Conservation (phyloP, 1,140 invertebrate genomes). For the Drosophila saltans region DNA sequence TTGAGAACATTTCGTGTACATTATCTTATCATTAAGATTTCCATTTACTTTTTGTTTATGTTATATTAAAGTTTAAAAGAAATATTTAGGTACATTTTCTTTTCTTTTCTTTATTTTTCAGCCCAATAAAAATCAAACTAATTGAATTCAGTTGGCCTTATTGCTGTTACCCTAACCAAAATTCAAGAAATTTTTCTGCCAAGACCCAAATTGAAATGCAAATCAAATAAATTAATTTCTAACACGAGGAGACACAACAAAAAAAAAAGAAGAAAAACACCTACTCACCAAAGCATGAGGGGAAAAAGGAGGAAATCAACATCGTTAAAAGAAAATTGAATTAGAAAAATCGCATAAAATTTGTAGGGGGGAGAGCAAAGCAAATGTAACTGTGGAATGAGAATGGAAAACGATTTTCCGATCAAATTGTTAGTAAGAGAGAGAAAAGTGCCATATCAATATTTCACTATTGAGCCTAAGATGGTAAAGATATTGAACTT, state of each 20-base stretch:
- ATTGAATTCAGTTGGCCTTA: conserved; percentile 6
- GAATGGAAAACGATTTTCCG: conserved; percentile 2
- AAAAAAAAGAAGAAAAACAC: conserved; percentile 22
- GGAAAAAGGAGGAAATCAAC: conserved; percentile 30
- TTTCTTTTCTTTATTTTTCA: background rate
- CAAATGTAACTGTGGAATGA: background rate
- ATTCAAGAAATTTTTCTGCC: conserved; percentile 11
- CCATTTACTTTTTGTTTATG: background rate
- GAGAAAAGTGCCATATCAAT: conserved; percentile 5
- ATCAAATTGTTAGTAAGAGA: background rate
- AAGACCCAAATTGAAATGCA: conserved; percentile 46
- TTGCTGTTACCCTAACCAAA: background rate
- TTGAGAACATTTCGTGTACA: background rate
- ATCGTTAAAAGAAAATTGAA: conserved; percentile 70
- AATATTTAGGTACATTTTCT: no score
- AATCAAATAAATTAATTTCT: conserved; percentile 63
- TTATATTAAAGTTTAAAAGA: no score
- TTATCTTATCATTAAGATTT: conserved; percentile 6
- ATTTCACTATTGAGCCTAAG: background rate
- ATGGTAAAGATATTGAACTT: background rate
- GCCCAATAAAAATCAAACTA: background rate
- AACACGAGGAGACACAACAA: conserved; percentile 8
- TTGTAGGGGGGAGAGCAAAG: conserved; percentile 38
- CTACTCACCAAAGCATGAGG: background rate
- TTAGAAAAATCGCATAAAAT: conserved; percentile 70